phyloP scores from a whole-genome alignment of 1,140 invertebrate species.

The Drosophila lowei region DNA sequence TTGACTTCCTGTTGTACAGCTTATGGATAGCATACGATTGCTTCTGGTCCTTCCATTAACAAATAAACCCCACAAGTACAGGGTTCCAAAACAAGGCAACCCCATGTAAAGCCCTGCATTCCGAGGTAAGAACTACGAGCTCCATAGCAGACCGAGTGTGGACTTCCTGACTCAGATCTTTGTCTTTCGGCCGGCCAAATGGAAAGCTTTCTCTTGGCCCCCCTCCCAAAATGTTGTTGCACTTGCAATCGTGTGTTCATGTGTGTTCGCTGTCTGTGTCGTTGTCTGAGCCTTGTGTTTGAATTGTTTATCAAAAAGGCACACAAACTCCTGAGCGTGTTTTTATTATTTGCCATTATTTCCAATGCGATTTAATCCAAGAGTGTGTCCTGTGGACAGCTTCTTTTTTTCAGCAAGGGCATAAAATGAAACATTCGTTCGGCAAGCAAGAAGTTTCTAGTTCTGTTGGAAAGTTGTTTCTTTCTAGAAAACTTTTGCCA shows the following conservation, averaged over 20 bases:
- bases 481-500: constrained; percentile 40
- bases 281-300: constrained; percentile 13
- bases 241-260: constrained; percentile 13
- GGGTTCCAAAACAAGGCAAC: no score
- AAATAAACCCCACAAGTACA: no score
- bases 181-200: neutral
- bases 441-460: constrained; percentile 28
- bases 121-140: no score
- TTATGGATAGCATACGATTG: no score
- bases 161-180: constrained; percentile 9
- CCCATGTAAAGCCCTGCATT: no score
- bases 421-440: constrained; percentile 44
- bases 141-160: neutral
- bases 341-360: constrained; percentile 32
- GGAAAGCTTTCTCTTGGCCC: constrained; percentile 2
- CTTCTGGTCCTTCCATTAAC: no score
- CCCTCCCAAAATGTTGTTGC: constrained; percentile 29
- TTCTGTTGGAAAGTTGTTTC: constrained; percentile 45
- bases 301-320: constrained; percentile 46
- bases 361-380: constrained; percentile 24
- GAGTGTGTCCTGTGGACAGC: neutral
- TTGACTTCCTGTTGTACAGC: no score
- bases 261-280: constrained; percentile 17
- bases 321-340: constrained; percentile 34
- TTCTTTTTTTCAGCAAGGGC: constrained; percentile 32